Conservation (phyloP, 2,797 vertebrate genomes). For the Cottoperca gobio region DNA sequence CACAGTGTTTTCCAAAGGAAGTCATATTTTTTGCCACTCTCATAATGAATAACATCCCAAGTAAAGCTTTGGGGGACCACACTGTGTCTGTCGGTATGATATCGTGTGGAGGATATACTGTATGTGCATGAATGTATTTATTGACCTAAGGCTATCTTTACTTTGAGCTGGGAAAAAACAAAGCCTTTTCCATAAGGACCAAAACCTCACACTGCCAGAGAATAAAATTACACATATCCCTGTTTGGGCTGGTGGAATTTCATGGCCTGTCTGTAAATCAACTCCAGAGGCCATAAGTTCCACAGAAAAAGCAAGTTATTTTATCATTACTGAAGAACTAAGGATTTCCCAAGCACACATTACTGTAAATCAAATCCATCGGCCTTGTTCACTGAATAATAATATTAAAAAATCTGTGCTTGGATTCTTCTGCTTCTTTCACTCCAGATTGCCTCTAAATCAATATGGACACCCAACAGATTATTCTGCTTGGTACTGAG, state of each 20-base stretch:
- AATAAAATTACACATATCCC: conserved; percentile 58
- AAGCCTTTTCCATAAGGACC: conserved; percentile 45
- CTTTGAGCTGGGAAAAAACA: conserved; percentile 53
- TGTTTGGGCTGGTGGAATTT: conserved; percentile 67
- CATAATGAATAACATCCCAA: conserved; percentile 48
- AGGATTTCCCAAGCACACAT: conserved; percentile 73
- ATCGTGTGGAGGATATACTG: conserved; percentile 33
- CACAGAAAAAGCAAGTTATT: conserved; percentile 70
- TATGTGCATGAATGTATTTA: conserved; percentile 62
- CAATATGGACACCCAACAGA: conserved; percentile 67
- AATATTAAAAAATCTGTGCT: conserved; percentile 51
- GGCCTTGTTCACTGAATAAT: conserved; percentile 60
- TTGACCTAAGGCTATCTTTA: conserved; percentile 59
- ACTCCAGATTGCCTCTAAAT: conserved; percentile 65
- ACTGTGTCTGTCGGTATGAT: conserved; percentile 30
- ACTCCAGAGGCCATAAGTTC: conserved; percentile 64
- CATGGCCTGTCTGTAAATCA: conserved; percentile 75
- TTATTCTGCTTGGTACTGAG: conserved; percentile 49
- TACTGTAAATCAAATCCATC: conserved; percentile 76
- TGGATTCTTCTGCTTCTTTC: conserved; percentile 56
- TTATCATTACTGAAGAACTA: conserved; percentile 75
- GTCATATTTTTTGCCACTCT: conserved; percentile 19
- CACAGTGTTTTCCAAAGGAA: conserved; percentile 24
- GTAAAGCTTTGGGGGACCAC: not conserved
- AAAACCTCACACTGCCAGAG: conserved; percentile 42